Evolutionary conservation across 2,888 invertebrate genomes (phyloP), one percentile per base, ranked within the genome.

Genomic region (Ommatoiulus sabulosus): DNA sequence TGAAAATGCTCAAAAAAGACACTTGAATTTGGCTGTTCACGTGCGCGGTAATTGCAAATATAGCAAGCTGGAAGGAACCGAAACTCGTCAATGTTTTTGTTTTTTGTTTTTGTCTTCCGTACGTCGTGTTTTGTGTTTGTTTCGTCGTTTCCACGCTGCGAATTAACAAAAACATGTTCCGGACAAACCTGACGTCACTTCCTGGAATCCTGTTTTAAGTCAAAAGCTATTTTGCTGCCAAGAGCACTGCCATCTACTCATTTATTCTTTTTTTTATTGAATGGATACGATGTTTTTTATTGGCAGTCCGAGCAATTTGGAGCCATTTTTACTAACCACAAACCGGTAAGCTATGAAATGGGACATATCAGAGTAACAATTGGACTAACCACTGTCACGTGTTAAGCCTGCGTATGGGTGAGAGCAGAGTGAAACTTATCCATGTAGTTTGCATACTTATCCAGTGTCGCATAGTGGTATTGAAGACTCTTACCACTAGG

Each of bases 181-280:
- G 20, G 8, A 24, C 24, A 24, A 72, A n/a, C 0, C 24, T 80
- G 80, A 80, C 15, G 80, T 80, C 80, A 80, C 80, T 80, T 35
- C 35, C 80, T 35, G 80, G 80, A 80, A 35, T 12, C 20, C 80
- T 35, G 80, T 80, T 35, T 12, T 80, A 80, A 80, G 80, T 80
- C 80, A 80, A 80, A 72, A 80, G 80, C 80, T 80, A 35, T 35
- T 80, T 80, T 80, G 80, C 80, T 43, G 80, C 80, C 80, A 80
- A 80, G 80, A 80, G 80, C 80, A 80, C 80, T 80, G 80, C 80
- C 80, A 80, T 80, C 80, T 80, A 80, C 80, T 80, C 80, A 80
- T 35, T 3, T 12, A 4, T 72, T 80, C 35, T 43, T 35, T 80
- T 35, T 80, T 35, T 80, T 80, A 80, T 24, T 24, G 72, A 72